These are phyloP conservation scores for Urocolius indicus DNA, from an alignment of 2,113 vertebrate genomes.

Conservation along the genomic window DNA sequence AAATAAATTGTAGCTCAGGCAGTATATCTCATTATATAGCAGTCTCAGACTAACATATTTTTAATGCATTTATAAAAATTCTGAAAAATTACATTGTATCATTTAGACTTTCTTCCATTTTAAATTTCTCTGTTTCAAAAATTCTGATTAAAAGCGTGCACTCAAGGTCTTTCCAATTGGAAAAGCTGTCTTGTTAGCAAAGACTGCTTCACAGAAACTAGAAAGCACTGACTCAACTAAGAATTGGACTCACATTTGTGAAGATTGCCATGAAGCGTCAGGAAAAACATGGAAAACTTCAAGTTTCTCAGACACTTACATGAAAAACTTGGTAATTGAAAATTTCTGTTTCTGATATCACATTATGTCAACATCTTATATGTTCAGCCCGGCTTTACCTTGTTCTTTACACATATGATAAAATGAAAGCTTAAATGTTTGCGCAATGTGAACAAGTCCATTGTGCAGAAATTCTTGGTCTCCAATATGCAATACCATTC, in stretches of 20 bases:
- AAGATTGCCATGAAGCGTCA: constrained; percentile 47
- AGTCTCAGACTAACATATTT: background rate
- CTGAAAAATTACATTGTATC: background rate
- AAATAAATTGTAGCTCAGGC: background rate
- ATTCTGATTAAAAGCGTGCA: background rate
- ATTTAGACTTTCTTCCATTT: background rate
- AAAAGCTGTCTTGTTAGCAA: constrained; percentile 40
- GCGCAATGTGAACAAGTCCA: background rate
- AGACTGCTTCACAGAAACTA: constrained; percentile 51
- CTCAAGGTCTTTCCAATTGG: constrained; percentile 19
- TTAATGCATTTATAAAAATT: background rate
- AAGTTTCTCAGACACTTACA: background rate
- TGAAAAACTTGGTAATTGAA: constrained; percentile 11
- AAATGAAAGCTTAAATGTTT: background rate
- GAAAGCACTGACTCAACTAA: constrained; percentile 40
- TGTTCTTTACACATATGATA: background rate
- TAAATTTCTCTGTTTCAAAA: background rate
- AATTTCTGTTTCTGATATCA: constrained; percentile 9
- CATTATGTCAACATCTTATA: background rate
- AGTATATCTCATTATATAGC: background rate
- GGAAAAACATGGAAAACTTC: background rate
- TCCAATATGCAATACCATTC: background rate
- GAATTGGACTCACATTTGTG: constrained; percentile 35
- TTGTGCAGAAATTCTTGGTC: background rate
- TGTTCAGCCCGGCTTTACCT: background rate